Conservation (phyloP, 2,113 vertebrate genomes). For the Myiagra hebetior region DNA sequence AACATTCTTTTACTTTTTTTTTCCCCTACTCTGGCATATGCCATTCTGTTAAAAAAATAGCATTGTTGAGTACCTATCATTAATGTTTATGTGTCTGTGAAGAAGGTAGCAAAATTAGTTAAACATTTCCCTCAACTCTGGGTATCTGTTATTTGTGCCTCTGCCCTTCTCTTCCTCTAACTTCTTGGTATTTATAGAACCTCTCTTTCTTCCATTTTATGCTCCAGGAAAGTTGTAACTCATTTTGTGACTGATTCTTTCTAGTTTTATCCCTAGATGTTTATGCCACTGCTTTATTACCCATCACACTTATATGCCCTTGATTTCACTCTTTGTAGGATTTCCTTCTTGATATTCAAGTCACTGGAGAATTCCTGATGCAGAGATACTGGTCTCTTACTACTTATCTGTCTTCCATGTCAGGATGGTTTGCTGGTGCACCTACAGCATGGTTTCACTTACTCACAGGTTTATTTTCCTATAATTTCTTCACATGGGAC, state of each 20-base stretch:
- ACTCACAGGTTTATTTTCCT: background rate
- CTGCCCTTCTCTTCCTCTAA: background rate
- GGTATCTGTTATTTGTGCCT: background rate
- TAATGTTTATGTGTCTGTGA: background rate
- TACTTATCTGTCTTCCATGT: background rate
- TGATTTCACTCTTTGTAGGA: background rate
- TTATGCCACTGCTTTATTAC: background rate
- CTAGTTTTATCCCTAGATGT: background rate
- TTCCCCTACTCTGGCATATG: background rate
- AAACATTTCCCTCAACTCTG: background rate
- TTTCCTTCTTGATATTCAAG: constrained; percentile 18
- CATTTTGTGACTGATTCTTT: background rate
- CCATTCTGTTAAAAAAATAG: background rate
- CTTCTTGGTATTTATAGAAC: background rate
- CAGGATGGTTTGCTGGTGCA: background rate
- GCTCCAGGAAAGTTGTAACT: background rate
- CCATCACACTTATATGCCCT: background rate
- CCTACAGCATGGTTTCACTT: background rate
- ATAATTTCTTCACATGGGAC: background rate
- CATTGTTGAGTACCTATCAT: background rate
- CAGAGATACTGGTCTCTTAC: background rate
- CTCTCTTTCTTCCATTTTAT: background rate
- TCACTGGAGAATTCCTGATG: constrained; percentile 3
- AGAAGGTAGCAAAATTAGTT: background rate
- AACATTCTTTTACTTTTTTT: background rate